Evolutionary conservation across 1,140 invertebrate genomes (phyloP).

Genomic region (Pygmarrhopalites habei): DNA sequence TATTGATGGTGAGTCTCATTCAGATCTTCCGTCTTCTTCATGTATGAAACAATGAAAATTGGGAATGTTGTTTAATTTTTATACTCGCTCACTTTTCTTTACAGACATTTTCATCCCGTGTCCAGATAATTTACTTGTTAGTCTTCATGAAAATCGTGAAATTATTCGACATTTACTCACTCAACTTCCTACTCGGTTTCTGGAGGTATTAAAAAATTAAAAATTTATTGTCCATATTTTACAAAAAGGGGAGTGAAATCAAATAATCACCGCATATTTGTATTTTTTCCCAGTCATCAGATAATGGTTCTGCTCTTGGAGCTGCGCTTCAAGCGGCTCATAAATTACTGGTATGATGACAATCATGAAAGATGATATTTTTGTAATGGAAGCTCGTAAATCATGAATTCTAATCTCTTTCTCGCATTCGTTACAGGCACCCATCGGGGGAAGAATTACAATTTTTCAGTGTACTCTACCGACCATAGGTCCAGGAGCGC

Average conservation of each 20-base stretch:
- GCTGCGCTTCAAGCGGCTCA: conserved; percentile 85
- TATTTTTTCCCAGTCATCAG: no score
- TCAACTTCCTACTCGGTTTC: conserved; percentile 71
- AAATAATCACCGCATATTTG: no score
- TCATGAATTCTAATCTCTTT: no score
- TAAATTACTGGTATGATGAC: conserved; percentile 69
- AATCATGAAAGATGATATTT: no score
- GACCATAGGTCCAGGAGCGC: conserved; percentile 77
- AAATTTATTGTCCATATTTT: no score
- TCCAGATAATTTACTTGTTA: conserved; percentile 87
- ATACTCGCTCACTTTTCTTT: conserved; percentile 26
- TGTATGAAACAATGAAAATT: no score
- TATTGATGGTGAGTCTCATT: conserved; percentile 86
- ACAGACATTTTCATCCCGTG: conserved; percentile 75
- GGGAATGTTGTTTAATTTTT: no score
- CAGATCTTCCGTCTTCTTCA: no score
- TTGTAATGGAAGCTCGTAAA: no score
- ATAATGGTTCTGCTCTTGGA: conserved; percentile 74
- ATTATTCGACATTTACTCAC: conserved; percentile 70
- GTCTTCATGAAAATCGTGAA: conserved; percentile 74
- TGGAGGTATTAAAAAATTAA: no score
- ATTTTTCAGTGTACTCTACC: conserved; percentile 89
- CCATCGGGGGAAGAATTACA: conserved; percentile 90
- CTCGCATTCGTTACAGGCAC: conserved; percentile 51
- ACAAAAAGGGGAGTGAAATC: no score